These are phyloP conservation scores for Melipona quadrifasciata DNA, from an alignment of 1,140 invertebrate species.

Conservation along the genomic window DNA sequence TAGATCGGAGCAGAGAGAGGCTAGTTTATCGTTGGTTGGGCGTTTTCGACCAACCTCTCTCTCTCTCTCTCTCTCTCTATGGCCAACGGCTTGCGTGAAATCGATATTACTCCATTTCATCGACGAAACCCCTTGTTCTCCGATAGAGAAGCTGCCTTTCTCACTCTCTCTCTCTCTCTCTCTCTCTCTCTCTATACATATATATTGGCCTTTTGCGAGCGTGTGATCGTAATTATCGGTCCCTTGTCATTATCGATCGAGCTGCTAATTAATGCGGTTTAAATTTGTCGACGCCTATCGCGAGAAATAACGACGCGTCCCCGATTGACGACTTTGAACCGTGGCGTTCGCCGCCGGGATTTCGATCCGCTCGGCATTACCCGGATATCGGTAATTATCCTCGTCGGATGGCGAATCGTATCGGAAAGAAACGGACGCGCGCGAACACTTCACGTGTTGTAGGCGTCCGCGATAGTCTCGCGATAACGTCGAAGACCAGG, in stretches of 20 bases:
- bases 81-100: not conserved
- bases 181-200: not conserved
- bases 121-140: slow-evolving; percentile 14
- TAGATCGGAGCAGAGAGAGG: not conserved
- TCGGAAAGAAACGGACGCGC: too few relatives aligned
- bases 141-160: not conserved
- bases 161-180: not conserved
- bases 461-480: too few relatives aligned
- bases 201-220: not conserved
- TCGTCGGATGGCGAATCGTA: not conserved
- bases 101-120: slow-evolving; percentile 54
- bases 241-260: slow-evolving; percentile 44
- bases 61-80: not conserved
- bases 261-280: slow-evolving; percentile 40
- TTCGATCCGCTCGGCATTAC: not conserved
- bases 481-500: not conserved
- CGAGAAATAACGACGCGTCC: slow-evolving; percentile 20
- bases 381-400: not conserved
- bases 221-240: slow-evolving; percentile 42
- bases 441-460: too few relatives aligned
- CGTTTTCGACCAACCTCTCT: slow-evolving; percentile 28
- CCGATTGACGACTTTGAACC: not conserved
- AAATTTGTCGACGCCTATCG: slow-evolving; percentile 33
- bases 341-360: not conserved
- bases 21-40: slow-evolving; percentile 34